Percentiles rank a stretch among this genome's conserved stretches.
Evolutionary conservation across 2,113 vertebrate genomes (phyloP).

Genomic region (Hippocampus abdominalis): DNA sequence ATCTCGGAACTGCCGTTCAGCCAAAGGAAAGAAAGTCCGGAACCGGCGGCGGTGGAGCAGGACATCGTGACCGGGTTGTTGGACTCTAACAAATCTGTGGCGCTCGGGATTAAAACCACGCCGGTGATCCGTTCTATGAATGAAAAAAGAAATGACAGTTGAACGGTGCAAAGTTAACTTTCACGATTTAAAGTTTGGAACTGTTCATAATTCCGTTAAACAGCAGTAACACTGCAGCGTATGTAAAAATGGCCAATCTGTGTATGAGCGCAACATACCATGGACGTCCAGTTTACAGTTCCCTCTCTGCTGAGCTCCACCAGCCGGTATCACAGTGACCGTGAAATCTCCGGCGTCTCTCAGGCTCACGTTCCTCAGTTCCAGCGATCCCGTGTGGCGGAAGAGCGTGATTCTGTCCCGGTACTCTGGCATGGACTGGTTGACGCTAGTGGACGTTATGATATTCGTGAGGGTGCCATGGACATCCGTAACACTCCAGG

Average conservation of each 20-base stretch:
- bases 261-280: conserved; percentile 5
- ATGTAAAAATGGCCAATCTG: too few relatives aligned
- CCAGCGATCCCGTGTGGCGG: conserved; percentile 38
- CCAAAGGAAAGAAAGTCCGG: conserved; percentile 47
- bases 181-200: too few relatives aligned
- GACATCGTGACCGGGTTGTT: conserved; percentile 45
- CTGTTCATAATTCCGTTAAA: too few relatives aligned
- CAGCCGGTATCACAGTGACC: not conserved
- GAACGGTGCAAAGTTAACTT: too few relatives aligned
- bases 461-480: not conserved
- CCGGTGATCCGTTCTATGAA: conserved; percentile 15
- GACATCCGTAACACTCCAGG: conserved; percentile 9
- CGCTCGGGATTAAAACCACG: conserved; percentile 2
- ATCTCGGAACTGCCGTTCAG: conserved; percentile 55
- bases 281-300: not conserved
- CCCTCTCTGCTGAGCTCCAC: not conserved
- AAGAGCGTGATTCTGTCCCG: conserved; percentile 14
- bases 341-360: conserved; percentile 36
- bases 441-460: not conserved
- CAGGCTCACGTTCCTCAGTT: conserved; percentile 32
- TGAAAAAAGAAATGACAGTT: not conserved
- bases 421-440: accelerated
- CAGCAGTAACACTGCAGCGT: too few relatives aligned
- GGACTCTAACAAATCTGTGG: conserved; percentile 44
- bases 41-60: conserved; percentile 53